Conservation (phyloP, 2,888 invertebrate species). For the Bhutanitis thaidina region DNA sequence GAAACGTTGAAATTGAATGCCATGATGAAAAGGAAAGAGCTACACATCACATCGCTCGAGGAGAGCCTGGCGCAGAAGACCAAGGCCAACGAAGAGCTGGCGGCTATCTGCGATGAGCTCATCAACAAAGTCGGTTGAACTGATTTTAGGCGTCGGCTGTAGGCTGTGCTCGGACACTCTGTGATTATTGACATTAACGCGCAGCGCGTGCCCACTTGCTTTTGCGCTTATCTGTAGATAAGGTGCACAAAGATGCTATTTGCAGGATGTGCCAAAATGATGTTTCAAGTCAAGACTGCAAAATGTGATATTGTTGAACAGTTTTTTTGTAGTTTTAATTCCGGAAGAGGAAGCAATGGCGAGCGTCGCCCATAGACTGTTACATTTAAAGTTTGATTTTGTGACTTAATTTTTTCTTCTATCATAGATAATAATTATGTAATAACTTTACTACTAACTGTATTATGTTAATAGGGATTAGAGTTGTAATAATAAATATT, state of each 20-base stretch:
- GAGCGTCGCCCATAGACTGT: background rate
- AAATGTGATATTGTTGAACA: constrained; percentile 51
- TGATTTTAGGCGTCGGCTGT: constrained; percentile 28
- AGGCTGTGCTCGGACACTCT: constrained; percentile 34
- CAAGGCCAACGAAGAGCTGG: constrained; percentile 93
- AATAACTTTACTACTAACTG: background rate
- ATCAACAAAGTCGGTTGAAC: constrained; percentile 81
- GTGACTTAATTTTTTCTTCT: background rate
- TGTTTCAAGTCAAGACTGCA: constrained; percentile 52
- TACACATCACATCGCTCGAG: constrained; percentile 89
- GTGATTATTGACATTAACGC: constrained; percentile 44
- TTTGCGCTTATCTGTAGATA: constrained; percentile 61
- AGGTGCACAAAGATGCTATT: constrained; percentile 51
- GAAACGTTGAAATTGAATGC: constrained; percentile 93
- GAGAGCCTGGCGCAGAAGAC: constrained; percentile 92
- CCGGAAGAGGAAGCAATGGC: background rate
- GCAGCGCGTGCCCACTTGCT: too few relatives aligned
- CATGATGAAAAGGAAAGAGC: constrained; percentile 91
- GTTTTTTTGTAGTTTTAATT: background rate
- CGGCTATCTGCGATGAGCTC: constrained; percentile 95
- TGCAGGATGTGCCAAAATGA: constrained; percentile 54
- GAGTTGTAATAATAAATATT: background rate
- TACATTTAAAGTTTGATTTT: background rate
- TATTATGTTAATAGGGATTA: background rate
- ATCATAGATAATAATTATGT: background rate